phyloP scores from a whole-genome alignment of 2,113 vertebrate genomes.

The Oryzias melastigma region DNA sequence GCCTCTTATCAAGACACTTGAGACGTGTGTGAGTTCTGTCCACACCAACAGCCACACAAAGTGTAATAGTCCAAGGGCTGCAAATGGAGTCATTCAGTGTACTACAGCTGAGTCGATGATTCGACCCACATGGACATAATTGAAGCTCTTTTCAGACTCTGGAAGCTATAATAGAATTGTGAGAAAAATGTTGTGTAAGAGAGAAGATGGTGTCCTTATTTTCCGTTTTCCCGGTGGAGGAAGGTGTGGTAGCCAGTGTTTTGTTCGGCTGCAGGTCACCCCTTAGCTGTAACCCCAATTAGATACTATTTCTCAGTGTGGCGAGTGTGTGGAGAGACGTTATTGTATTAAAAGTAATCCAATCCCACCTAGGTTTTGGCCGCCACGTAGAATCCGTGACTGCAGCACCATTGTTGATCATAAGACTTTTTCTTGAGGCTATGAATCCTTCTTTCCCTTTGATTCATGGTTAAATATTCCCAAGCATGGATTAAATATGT shows the following conservation, averaged over 20 bases:
- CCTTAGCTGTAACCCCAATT: constrained; percentile 26
- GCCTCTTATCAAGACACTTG: constrained; percentile 16
- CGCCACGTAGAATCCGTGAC: not conserved
- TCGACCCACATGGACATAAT: constrained; percentile 27
- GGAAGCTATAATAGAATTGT: constrained; percentile 12
- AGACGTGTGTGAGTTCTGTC: constrained; percentile 4
- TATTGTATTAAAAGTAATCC: constrained; percentile 45
- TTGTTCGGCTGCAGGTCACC: constrained; percentile 11
- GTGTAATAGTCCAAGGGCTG: constrained; percentile 18
- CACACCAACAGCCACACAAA: not conserved
- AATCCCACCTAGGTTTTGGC: constrained; percentile 35
- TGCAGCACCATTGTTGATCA: no score
- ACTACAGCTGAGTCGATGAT: constrained; percentile 34
- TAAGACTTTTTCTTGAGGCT: no score
- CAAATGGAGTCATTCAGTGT: constrained; percentile 28
- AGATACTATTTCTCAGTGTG: constrained; percentile 37
- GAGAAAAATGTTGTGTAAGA: constrained; percentile 12
- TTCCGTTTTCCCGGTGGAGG: not conserved
- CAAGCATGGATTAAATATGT: no score
- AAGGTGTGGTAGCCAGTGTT: constrained; percentile 1
- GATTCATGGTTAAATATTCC: no score
- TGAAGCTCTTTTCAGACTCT: constrained; percentile 8
- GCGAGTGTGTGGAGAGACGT: constrained; percentile 6
- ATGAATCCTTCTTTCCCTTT: no score
- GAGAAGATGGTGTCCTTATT: not conserved